These are phyloP conservation scores for Macrobrachium nipponense DNA, from an alignment of 1,140 invertebrate genomes.

Conservation along the genomic window DNA sequence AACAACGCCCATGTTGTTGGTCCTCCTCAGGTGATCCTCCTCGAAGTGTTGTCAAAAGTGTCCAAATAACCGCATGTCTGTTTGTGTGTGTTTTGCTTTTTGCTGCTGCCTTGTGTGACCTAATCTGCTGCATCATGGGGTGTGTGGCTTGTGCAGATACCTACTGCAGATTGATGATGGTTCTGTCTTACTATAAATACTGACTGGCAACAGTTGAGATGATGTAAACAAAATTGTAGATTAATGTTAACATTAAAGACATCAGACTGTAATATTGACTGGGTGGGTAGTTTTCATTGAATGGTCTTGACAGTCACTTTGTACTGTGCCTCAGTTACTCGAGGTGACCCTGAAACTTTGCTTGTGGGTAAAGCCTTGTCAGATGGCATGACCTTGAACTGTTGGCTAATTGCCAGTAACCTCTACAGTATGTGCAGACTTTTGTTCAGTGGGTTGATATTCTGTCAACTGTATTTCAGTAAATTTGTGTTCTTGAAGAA, in stretches of 20 bases:
- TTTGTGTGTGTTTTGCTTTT: slow-evolving; percentile 28
- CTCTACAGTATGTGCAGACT: not conserved
- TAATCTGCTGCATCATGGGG: slow-evolving; percentile 42
- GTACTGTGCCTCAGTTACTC: not conserved
- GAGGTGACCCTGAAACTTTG: not conserved
- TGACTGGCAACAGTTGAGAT: too few species aligned
- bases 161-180: too few species aligned
- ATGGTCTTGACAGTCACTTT: too few species aligned
- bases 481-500: too few species aligned
- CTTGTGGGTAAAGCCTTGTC: not conserved
- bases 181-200: too few species aligned
- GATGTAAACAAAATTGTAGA: too few species aligned
- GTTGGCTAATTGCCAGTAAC: slow-evolving; percentile 12
- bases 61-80: slow-evolving; percentile 56
- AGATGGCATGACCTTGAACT: slow-evolving; percentile 17
- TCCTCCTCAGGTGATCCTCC: slow-evolving; percentile 57
- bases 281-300: too few species aligned
- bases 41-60: slow-evolving; percentile 46
- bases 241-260: too few species aligned
- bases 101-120: slow-evolving; percentile 9
- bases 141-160: slow-evolving; percentile 34
- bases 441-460: too few species aligned
- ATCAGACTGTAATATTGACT: too few species aligned
- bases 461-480: too few species aligned
- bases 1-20: slow-evolving; percentile 45